Evolutionary conservation across 2,888 invertebrate species (phyloP), one percentile per base, ranked within the genome.

Genomic region (Yponomeuta malinellus): DNA sequence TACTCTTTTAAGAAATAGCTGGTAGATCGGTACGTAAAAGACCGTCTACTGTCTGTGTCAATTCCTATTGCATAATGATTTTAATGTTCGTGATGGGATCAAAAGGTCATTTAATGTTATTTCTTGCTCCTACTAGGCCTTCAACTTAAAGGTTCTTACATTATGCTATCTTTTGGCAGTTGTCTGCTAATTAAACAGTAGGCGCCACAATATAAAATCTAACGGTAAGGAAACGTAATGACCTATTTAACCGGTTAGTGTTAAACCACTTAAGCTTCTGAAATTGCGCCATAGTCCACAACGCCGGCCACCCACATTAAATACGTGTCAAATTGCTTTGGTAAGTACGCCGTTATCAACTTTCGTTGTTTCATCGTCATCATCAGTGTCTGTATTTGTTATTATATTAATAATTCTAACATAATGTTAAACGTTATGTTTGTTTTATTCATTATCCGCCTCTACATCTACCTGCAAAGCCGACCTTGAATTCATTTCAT

Each of bases 311-410:
- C 88, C 88, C 87, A 88, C 88, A 81, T 83, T 82, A 80, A 83
- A 81, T 82, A 89, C 90, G 89, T 90, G 90, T 89, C 87, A 87
- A 87, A 87, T 86, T 83, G 87, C 84, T 87, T 86, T 43, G 43
- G 43, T 43, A 43, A 43, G 43, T 43, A 87, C 85, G 84, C 83
- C 83, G 85, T 88, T 89, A 91, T 90, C 89, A 88, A 86, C 88
- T 89, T 89, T 90, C 86, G 77, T 91, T 90, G 86, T 90, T 87
- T 90, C 88, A 90, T 84, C 83, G 76, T 76, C 76, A 77, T 78
- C 83, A 81, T 82, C 80, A 77, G 75, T 79, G 79, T 81, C 81
- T 84, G 85, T 87, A 85, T 84, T 78, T 81, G 76, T 83, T 83
- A 85, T 87, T 87, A 67, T 33, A 84, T 83, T 81, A 83, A 81